Conservation (phyloP, 2,113 vertebrate genomes). For the Corythornis vintsioides region DNA sequence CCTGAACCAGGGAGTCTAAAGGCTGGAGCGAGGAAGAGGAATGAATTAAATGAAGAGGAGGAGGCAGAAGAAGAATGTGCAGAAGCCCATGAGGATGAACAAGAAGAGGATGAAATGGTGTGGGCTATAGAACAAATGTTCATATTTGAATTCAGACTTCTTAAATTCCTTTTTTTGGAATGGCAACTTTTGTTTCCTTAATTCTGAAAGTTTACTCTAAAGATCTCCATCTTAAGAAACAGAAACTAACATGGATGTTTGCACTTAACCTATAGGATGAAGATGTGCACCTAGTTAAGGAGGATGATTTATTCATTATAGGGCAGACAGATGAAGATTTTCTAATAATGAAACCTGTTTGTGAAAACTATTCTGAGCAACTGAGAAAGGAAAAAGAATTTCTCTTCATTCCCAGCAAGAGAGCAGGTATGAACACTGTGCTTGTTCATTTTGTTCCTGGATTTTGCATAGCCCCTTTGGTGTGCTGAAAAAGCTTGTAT, state of each 20-base stretch:
- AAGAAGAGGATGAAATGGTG: constrained; percentile 61
- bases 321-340: constrained; percentile 79
- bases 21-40: constrained; percentile 18
- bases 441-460: neutral
- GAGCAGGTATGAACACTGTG: constrained; percentile 75
- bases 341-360: constrained; percentile 81
- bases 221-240: neutral
- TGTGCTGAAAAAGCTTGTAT: neutral
- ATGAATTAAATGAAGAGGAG: constrained; percentile 52
- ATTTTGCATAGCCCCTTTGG: neutral
- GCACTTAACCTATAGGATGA: constrained; percentile 76
- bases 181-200: neutral
- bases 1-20: constrained; percentile 71
- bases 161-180: neutral
- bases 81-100: constrained; percentile 22
- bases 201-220: neutral
- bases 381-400: constrained; percentile 78
- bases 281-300: constrained; percentile 73
- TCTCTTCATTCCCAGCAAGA: constrained; percentile 85
- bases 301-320: constrained; percentile 78
- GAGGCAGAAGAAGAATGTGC: constrained; percentile 65
- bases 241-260: neutral
- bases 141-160: neutral
- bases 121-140: neutral
- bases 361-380: constrained; percentile 72